Conservation (phyloP, 2,113 vertebrate species). For the Laticauda colubrina region DNA sequence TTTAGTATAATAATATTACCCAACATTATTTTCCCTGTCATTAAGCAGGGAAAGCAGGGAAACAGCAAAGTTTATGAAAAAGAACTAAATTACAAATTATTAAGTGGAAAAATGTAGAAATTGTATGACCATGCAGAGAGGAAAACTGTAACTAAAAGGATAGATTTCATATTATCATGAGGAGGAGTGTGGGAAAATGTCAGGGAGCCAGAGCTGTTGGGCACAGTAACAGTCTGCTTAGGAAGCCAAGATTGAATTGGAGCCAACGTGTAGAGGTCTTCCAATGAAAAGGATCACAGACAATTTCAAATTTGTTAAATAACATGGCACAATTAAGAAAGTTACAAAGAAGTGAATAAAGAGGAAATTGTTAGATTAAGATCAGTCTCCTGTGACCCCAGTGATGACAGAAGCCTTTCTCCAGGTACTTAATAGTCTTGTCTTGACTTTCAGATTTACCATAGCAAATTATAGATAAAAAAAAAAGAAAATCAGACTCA, state of each 20-base stretch:
- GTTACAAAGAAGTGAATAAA: neutral
- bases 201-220: neutral
- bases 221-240: neutral
- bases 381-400: neutral
- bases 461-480: neutral
- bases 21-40: neutral
- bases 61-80: neutral
- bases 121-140: neutral
- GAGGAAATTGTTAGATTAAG: neutral
- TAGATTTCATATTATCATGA: neutral
- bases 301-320: slow-evolving; percentile 23
- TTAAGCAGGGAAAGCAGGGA: neutral
- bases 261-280: slow-evolving; percentile 11
- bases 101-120: neutral
- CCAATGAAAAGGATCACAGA: slow-evolving; percentile 2
- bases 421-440: neutral
- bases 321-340: neutral
- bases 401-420: neutral
- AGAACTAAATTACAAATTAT: neutral
- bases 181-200: slow-evolving; percentile 27
- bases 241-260: neutral
- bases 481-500: neutral
- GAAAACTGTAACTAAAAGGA: neutral
- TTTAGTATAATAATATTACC: neutral
- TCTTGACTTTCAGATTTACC: neutral